These are phyloP conservation scores for Drosophila saltans DNA, from an alignment of 1,140 invertebrate genomes.

Conservation along the genomic window DNA sequence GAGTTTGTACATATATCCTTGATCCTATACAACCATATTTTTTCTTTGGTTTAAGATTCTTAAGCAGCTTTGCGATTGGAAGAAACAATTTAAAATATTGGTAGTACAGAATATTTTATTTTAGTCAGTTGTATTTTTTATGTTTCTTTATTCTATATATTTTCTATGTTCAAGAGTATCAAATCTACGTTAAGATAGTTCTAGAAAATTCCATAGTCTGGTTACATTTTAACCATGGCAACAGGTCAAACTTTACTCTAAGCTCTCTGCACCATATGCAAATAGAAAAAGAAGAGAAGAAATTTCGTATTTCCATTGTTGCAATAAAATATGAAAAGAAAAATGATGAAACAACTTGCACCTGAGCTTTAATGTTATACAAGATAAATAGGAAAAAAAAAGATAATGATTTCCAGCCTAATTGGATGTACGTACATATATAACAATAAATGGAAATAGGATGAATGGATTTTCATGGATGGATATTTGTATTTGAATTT, in stretches of 20 bases:
- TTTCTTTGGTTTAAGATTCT: too few species aligned
- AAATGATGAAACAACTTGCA: neutral
- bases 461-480: slow-evolving; percentile 7
- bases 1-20: too few species aligned
- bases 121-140: too few species aligned
- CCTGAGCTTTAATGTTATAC: neutral
- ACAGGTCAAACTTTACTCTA: slow-evolving; percentile 50
- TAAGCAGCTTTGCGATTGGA: too few species aligned
- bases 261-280: neutral
- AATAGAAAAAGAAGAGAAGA: neutral
- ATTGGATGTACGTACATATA: slow-evolving; percentile 6
- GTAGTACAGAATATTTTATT: too few species aligned
- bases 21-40: too few species aligned
- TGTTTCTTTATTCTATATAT: too few species aligned
- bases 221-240: slow-evolving; percentile 51
- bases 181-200: neutral
- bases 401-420: neutral
- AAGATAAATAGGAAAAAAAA: neutral
- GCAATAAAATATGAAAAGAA: neutral
- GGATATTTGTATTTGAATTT: neutral
- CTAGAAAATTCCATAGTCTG: neutral
- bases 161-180: too few species aligned
- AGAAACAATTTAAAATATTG: too few species aligned
- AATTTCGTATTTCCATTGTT: slow-evolving; percentile 9
- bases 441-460: neutral